phyloP scores from a whole-genome alignment of 2,797 vertebrate species.

The Poeciliopsis turneri region DNA sequence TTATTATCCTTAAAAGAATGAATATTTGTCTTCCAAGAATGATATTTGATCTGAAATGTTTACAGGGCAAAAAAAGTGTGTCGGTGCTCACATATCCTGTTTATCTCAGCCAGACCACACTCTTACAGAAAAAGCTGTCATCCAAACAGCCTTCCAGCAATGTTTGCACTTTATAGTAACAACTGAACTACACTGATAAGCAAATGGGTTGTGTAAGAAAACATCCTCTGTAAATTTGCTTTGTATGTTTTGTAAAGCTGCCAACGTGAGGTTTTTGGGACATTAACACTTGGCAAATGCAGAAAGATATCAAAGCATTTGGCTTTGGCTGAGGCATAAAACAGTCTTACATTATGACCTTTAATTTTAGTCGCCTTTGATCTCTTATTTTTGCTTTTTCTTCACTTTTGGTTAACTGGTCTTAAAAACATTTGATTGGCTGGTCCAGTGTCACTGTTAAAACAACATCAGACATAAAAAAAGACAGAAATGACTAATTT shows the following conservation, averaged over 20 bases:
- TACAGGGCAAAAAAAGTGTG: conserved; percentile 18
- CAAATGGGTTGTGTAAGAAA: conserved; percentile 43
- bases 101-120: conserved; percentile 56
- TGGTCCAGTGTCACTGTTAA: neutral
- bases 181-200: conserved; percentile 55
- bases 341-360: conserved; percentile 37
- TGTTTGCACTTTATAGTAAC: conserved; percentile 52
- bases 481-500: neutral
- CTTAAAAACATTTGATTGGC: neutral
- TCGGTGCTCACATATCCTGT: conserved; percentile 49
- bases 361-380: conserved; percentile 34
- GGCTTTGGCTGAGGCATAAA: conserved; percentile 24
- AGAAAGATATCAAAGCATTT: conserved; percentile 4
- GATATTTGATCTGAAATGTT: conserved; percentile 41
- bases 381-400: conserved; percentile 8
- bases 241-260: conserved; percentile 24
- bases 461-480: neutral
- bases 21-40: conserved; percentile 10
- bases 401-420: conserved; percentile 23
- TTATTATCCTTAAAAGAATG: conserved; percentile 7
- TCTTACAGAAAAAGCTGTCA: conserved; percentile 48
- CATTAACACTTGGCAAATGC: conserved; percentile 49
- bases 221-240: conserved; percentile 55
- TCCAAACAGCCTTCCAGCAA: conserved; percentile 39
- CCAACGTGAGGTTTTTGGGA: conserved; percentile 3